Conservation (phyloP, 2,888 invertebrate genomes). For the Eutolmus rufibarbis region DNA sequence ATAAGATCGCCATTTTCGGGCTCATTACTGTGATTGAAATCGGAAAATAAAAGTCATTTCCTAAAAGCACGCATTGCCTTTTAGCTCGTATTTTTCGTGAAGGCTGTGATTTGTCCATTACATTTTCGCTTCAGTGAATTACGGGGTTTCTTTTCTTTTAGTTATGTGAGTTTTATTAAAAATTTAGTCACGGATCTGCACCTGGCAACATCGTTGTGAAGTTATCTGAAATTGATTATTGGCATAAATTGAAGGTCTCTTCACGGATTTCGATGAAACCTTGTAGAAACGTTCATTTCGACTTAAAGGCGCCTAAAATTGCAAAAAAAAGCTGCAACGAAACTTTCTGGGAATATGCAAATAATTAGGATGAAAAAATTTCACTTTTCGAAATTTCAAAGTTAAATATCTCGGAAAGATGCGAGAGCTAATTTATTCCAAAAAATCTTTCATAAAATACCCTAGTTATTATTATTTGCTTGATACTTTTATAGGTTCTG, state of each 20-base stretch:
- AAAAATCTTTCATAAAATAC: too few species aligned
- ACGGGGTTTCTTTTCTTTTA: background rate
- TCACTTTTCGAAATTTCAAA: too few species aligned
- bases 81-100: background rate
- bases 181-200: background rate
- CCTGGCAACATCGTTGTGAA: background rate
- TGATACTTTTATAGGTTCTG: too few species aligned
- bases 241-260: background rate
- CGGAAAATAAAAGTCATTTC: background rate
- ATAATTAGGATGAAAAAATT: too few species aligned
- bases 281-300: too few species aligned
- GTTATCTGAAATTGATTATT: background rate
- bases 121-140: background rate
- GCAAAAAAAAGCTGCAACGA: too few species aligned
- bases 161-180: background rate
- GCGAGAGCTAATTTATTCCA: too few species aligned
- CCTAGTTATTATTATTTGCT: too few species aligned
- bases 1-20: background rate
- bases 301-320: too few species aligned
- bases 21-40: background rate
- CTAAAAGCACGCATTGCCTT: background rate
- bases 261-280: too few species aligned
- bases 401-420: too few species aligned
- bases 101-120: background rate
- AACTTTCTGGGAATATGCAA: too few species aligned